These are phyloP conservation scores for Eurytoma adleriae DNA, from an alignment of 2,888 invertebrate species.

Conservation along the genomic window DNA sequence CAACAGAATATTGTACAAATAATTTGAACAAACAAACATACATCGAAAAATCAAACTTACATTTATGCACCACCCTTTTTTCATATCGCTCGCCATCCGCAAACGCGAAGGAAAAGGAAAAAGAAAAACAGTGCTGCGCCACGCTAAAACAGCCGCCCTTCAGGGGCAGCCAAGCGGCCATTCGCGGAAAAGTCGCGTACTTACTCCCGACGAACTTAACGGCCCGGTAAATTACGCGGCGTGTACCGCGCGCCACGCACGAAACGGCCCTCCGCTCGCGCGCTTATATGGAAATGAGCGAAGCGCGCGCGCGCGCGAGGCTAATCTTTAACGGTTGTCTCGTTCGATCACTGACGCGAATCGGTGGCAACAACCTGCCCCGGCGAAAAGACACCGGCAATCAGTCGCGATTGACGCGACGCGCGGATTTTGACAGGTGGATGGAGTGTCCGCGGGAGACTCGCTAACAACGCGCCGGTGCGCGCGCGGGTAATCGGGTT, in stretches of 20 bases:
- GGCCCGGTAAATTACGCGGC: constrained; percentile 50
- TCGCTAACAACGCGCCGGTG: no score
- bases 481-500: no score
- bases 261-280: constrained; percentile 11
- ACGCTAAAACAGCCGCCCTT: no score
- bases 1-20: no score
- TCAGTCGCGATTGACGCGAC: neutral
- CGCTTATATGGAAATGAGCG: constrained; percentile 34
- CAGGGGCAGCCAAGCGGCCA: neutral
- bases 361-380: constrained; percentile 44
- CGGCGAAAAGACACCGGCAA: neutral
- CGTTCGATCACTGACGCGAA: constrained; percentile 44
- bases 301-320: constrained; percentile 1
- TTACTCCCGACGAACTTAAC: constrained; percentile 39
- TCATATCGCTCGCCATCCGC: no score
- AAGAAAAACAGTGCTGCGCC: no score
- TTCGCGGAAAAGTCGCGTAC: constrained; percentile 44
- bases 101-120: no score
- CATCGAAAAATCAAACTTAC: no score
- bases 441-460: no score
- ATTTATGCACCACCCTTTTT: no score
- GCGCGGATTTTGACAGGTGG: no score
- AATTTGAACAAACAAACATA: no score
- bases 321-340: constrained; percentile 52
- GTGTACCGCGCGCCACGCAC: constrained; percentile 6